phyloP scores from a whole-genome alignment of 2,113 vertebrate genomes.

The Zosterops hypoxanthus region DNA sequence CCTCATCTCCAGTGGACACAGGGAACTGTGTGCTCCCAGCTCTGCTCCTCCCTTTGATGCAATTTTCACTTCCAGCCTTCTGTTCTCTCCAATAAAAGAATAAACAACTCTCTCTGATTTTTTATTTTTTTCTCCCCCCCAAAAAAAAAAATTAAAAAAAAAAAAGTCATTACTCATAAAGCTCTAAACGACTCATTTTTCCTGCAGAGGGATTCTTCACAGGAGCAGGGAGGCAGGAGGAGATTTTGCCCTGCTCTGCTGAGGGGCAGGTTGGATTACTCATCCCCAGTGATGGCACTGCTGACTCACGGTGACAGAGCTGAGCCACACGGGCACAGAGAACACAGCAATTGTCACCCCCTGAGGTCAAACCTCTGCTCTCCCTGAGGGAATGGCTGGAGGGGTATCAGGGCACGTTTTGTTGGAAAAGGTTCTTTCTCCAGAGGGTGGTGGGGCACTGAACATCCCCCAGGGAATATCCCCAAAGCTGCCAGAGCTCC shows the following conservation, averaged over 20 bases:
- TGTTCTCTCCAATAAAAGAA: not conserved
- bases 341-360: fast-evolving
- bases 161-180: not conserved
- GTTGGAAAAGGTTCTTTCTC: not conserved
- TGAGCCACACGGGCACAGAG: not conserved
- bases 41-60: not conserved
- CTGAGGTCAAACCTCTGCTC: not conserved
- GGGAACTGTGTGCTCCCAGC: not conserved
- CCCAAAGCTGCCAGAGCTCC: not conserved
- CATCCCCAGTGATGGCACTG: not conserved
- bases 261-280: not conserved
- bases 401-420: not conserved
- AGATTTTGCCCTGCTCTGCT: not conserved
- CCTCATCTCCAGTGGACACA: not conserved
- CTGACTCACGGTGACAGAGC: not conserved
- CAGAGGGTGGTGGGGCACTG: not conserved
- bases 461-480: not conserved
- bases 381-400: not conserved
- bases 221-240: not conserved
- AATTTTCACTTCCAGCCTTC: slow-evolving; percentile 12
- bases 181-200: not conserved
- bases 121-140: fast-evolving
- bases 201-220: not conserved
- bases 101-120: not conserved
- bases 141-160: no score